phyloP scores from a whole-genome alignment of 1,140 invertebrate genomes.

The Steinernema khuongi region DNA sequence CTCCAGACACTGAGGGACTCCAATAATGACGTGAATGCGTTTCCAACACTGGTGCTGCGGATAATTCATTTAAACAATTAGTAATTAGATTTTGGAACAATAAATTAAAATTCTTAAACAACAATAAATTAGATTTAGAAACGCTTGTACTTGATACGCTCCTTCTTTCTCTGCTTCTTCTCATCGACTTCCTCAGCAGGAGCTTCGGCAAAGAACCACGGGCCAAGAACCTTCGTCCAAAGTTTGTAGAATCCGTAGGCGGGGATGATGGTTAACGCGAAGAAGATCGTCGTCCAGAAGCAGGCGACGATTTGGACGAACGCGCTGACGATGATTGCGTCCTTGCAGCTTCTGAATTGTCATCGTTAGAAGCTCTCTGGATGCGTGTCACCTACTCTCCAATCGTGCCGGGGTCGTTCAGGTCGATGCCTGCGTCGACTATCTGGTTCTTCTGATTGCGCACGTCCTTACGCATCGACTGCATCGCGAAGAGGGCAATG shows the following conservation, averaged over 20 bases:
- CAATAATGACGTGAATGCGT: too few relatives aligned
- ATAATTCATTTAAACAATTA: too few relatives aligned
- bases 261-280: conserved; percentile 44
- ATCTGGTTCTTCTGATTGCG: conserved; percentile 48
- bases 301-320: conserved; percentile 47
- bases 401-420: conserved; percentile 52
- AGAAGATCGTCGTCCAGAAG: conserved; percentile 44
- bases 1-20: too few relatives aligned
- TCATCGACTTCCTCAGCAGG: conserved; percentile 42
- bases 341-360: conserved; percentile 53
- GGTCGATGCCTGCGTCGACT: conserved; percentile 54
- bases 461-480: conserved; percentile 32
- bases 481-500: conserved; percentile 40
- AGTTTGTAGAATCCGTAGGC: conserved; percentile 46
- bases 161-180: conserved; percentile 42
- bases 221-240: conserved; percentile 45
- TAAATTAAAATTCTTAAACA: not conserved
- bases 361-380: conserved; percentile 13
- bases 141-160: conserved; percentile 16
- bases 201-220: conserved; percentile 49
- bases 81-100: conserved; percentile 2
- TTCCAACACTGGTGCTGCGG: too few relatives aligned
- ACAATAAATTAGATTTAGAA: not conserved
- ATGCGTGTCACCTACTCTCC: conserved; percentile 48
- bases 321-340: conserved; percentile 46